Percentiles rank a stretch among this genome's conserved stretches.
phyloP scores from a whole-genome alignment of 2,797 vertebrate species.

The Hyperoplus lanceolatus region DNA sequence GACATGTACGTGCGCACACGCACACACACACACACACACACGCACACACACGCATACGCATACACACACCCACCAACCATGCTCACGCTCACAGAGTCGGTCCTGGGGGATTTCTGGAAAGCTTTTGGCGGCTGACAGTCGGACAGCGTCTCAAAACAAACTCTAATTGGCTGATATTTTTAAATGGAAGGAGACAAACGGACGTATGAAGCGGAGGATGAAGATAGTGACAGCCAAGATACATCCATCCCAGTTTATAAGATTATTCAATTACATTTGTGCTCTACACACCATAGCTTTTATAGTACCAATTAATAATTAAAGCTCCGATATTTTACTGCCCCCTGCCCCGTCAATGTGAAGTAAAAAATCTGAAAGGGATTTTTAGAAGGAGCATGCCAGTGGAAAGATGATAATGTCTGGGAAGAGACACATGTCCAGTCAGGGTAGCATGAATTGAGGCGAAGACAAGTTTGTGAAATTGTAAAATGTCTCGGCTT shows the following conservation, averaged over 20 bases:
- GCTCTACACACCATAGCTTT: neutral
- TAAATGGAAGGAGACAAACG: slow-evolving; percentile 51
- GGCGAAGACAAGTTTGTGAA: neutral
- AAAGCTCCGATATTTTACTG: slow-evolving; percentile 7
- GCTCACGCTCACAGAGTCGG: slow-evolving; percentile 13
- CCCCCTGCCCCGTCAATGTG: neutral
- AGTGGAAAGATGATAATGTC: slow-evolving; percentile 2
- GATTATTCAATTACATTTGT: slow-evolving; percentile 31
- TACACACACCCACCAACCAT: no score
- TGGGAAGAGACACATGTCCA: neutral
- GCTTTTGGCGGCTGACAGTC: slow-evolving; percentile 64
- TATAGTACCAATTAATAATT: slow-evolving; percentile 35
- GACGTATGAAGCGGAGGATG: slow-evolving; percentile 51
- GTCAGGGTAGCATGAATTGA: neutral
- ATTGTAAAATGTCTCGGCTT: neutral
- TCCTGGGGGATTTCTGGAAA: slow-evolving; percentile 52
- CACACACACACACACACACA: neutral
- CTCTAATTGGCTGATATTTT: slow-evolving; percentile 76
- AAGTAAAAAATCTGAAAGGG: neutral
- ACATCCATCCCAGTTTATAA: slow-evolving; percentile 23
- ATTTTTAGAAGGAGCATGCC: neutral
- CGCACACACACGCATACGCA: no score
- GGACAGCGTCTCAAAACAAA: slow-evolving; percentile 54
- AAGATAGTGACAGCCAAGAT: slow-evolving; percentile 45
- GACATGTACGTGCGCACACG: no score